phyloP scores from a whole-genome alignment of 2,888 invertebrate species.

The Ischnura elegans region DNA sequence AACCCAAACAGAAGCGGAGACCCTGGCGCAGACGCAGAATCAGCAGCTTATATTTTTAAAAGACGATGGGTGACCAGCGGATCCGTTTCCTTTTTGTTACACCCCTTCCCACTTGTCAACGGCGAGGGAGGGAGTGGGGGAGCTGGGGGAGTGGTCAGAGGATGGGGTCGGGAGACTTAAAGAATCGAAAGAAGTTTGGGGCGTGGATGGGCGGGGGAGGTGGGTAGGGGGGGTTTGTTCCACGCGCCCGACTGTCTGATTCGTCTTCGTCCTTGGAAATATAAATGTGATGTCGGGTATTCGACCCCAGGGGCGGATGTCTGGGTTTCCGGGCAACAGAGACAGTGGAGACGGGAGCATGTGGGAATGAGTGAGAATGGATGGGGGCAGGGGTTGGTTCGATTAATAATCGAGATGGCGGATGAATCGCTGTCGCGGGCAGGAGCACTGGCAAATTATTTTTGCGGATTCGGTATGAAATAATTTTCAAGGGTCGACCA shows the following conservation, averaged over 20 bases:
- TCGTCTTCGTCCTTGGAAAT: constrained; percentile 67
- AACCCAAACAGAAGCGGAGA: constrained; percentile 26
- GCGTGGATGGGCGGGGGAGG: not conserved
- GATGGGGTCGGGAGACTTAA: not conserved
- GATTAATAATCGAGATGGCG: too few relatives aligned
- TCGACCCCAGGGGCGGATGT: constrained; percentile 66
- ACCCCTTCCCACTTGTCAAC: not conserved
- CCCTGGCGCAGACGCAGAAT: not conserved
- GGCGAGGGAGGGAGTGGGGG: not conserved
- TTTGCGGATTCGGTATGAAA: too few relatives aligned
- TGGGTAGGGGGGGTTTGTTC: constrained; percentile 33
- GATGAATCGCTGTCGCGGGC: not conserved
- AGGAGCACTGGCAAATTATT: too few relatives aligned
- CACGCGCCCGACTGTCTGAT: constrained; percentile 63
- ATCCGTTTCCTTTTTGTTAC: too few relatives aligned
- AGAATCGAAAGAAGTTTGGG: not conserved
- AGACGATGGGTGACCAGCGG: not conserved
- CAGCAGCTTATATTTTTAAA: constrained; percentile 34
- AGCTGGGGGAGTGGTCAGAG: not conserved
- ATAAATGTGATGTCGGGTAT: constrained; percentile 60
- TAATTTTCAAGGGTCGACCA: too few relatives aligned
- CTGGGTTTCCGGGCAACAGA: constrained; percentile 65
- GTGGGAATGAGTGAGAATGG: constrained; percentile 2
- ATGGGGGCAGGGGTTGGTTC: constrained; percentile 20
- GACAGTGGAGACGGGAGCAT: constrained; percentile 22